Percentiles rank a stretch among this genome's conserved stretches.
Evolutionary conservation across 2,888 invertebrate genomes (phyloP).

Genomic region (Tetramorium bicarinatum): DNA sequence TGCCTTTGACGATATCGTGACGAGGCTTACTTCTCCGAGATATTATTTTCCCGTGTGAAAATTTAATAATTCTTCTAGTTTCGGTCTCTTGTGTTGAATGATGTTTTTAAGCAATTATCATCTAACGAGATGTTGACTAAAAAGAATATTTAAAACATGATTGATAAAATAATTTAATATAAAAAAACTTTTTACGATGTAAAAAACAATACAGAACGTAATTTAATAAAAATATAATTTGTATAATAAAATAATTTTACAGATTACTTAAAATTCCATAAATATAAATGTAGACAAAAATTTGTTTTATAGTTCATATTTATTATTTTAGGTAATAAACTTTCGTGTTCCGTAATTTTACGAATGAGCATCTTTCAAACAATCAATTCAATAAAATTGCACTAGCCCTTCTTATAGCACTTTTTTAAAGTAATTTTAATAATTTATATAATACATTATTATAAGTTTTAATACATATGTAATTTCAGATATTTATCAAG

Average conservation of each 20-base stretch:
- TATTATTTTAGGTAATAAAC: not conserved
- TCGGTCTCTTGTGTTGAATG: not conserved
- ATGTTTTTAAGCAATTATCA: not conserved
- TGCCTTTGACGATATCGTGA: not conserved
- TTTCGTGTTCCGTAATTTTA: constrained; percentile 2
- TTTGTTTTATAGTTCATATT: not conserved
- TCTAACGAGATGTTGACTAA: not conserved
- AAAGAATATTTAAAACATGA: constrained; percentile 4
- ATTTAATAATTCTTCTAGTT: not conserved
- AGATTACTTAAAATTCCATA: not conserved
- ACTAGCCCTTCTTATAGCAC: not conserved
- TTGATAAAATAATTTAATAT: constrained; percentile 13
- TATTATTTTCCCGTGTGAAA: not conserved
- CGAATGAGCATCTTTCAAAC: not conserved
- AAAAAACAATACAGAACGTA: not conserved
- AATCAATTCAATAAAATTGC: constrained; percentile 22
- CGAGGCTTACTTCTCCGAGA: constrained; percentile 10
- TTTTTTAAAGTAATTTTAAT: constrained; percentile 42
- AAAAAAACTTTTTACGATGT: constrained; percentile 1
- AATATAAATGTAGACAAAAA: not conserved
- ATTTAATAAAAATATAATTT: not conserved
- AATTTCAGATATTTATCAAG: constrained; percentile 24
- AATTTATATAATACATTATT: constrained; percentile 72
- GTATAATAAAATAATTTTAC: not conserved
- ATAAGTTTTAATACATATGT: not conserved